Conservation (phyloP, 2,888 invertebrate genomes). For the Patella caerulea region DNA sequence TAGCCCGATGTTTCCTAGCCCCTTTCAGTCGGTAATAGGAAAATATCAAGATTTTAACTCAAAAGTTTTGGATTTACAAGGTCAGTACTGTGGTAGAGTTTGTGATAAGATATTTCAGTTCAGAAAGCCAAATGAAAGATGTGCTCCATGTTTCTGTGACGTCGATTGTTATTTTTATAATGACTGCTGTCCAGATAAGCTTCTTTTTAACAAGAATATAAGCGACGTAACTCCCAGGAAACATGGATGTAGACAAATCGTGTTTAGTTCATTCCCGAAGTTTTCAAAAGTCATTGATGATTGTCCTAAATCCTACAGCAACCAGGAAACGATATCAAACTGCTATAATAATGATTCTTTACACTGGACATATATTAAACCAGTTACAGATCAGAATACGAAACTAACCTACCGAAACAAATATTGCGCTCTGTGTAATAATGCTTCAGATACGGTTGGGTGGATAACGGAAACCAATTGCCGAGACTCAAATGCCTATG, state of each 20-base stretch:
- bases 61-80: conserved; percentile 4
- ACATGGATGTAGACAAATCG: background rate
- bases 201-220: background rate
- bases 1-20: background rate
- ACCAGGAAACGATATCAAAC: conserved; percentile 3
- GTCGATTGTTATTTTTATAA: conserved; percentile 9
- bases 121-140: background rate
- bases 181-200: conserved; percentile 21
- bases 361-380: conserved; percentile 18
- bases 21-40: background rate
- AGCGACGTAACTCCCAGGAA: background rate
- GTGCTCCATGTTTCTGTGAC: conserved; percentile 19
- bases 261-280: background rate
- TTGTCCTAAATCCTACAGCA: background rate
- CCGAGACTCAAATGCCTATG: background rate
- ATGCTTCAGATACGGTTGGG: background rate
- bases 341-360: background rate
- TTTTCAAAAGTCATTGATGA: background rate
- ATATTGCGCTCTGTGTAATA: conserved; percentile 18
- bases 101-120: background rate
- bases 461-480: conserved; percentile 4
- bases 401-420: conserved; percentile 18
- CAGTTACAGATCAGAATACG: background rate
- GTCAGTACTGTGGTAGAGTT: background rate
- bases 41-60: conserved; percentile 16